These are phyloP conservation scores for Lagodon rhomboides DNA, from an alignment of 2,797 vertebrate genomes.

Conservation along the genomic window DNA sequence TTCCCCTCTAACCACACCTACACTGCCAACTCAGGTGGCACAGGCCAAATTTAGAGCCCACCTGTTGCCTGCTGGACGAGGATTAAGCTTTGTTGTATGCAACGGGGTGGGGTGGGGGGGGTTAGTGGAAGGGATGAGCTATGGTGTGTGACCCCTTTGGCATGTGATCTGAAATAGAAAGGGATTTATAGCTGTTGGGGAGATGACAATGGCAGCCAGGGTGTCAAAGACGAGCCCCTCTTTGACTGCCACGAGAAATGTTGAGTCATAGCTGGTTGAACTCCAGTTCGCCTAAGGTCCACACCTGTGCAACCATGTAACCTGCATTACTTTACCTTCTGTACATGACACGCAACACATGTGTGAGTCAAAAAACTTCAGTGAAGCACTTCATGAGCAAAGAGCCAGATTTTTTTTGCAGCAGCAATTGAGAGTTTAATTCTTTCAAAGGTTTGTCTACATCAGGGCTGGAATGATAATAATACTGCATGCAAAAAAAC, in stretches of 20 bases:
- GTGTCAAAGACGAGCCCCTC: constrained; percentile 62
- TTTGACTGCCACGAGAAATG: constrained; percentile 47
- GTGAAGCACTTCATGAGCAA: not conserved
- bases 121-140: constrained; percentile 29
- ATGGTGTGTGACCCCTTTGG: constrained; percentile 79
- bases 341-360: not conserved
- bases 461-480: too few species aligned
- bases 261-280: constrained; percentile 64
- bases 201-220: constrained; percentile 77
- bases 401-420: not conserved
- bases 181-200: constrained; percentile 71
- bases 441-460: not conserved
- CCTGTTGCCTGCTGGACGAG: constrained; percentile 77
- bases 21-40: constrained; percentile 58
- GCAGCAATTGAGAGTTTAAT: not conserved
- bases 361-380: not conserved
- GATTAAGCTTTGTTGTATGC: constrained; percentile 78
- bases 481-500: too few species aligned
- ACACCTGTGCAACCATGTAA: constrained; percentile 19
- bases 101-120: constrained; percentile 40
- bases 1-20: constrained; percentile 45
- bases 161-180: constrained; percentile 86
- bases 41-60: constrained; percentile 78
- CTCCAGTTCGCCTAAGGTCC: constrained; percentile 42
- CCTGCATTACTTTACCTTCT: not conserved